These are phyloP conservation scores for Manis pentadactyla DNA, from an alignment of 2,797 vertebrate genomes.

Conservation along the genomic window DNA sequence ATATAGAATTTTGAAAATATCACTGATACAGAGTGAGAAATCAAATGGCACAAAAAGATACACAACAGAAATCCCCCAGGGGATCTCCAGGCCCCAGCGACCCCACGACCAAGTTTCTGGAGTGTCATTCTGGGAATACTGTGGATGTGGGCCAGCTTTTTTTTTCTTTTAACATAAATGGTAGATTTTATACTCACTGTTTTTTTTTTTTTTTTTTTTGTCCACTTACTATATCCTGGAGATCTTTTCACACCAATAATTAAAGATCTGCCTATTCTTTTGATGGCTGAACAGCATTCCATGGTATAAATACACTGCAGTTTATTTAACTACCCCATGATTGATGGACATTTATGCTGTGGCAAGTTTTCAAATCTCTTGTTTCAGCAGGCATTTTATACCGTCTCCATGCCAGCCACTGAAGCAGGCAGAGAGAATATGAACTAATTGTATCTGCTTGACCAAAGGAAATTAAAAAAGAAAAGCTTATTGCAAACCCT, in stretches of 20 bases:
- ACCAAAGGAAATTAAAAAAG: neutral
- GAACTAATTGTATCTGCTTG: fast-evolving
- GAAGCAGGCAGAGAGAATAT: fast-evolving
- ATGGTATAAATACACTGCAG: fast-evolving
- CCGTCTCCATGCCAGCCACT: fast-evolving
- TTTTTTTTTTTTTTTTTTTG: neutral
- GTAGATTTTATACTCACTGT: too few relatives aligned
- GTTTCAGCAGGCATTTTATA: neutral
- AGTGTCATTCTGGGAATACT: too few relatives aligned
- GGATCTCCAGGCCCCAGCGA: too few relatives aligned
- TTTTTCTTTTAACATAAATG: neutral
- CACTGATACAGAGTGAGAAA: neutral
- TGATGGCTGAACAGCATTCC: fast-evolving
- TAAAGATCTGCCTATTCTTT: neutral
- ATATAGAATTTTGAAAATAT: neutral
- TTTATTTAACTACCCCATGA: neutral
- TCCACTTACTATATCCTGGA: neutral
- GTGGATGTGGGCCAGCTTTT: fast-evolving
- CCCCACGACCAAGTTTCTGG: fast-evolving
- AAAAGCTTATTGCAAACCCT: neutral
- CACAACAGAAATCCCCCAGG: neutral
- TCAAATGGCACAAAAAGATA: fast-evolving
- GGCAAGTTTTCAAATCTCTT: neutral
- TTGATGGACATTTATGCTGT: fast-evolving
- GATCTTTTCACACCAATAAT: neutral